Conservation (phyloP, 2,113 vertebrate genomes). For the Madoqua kirkii region DNA sequence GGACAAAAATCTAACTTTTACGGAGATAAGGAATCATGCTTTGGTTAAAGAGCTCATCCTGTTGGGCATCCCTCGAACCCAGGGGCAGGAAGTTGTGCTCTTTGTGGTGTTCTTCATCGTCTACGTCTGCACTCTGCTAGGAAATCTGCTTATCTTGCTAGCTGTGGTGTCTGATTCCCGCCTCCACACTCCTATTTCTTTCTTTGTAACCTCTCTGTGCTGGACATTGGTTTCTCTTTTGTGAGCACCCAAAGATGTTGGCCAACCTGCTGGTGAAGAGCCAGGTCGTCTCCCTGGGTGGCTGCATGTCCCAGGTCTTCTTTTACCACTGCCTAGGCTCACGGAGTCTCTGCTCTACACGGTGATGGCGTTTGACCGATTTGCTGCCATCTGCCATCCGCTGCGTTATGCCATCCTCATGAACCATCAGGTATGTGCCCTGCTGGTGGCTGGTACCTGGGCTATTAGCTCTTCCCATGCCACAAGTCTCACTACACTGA, state of each 20-base stretch:
- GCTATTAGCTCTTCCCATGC: constrained; percentile 27
- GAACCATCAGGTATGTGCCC: constrained; percentile 27
- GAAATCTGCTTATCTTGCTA: constrained; percentile 75
- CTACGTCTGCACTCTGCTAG: constrained; percentile 71
- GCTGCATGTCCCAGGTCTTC: constrained; percentile 75
- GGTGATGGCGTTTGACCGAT: constrained; percentile 74
- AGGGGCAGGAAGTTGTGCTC: constrained; percentile 44
- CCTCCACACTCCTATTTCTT: constrained; percentile 76
- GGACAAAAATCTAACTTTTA: background rate
- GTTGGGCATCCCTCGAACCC: constrained; percentile 28
- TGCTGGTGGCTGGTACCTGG: constrained; percentile 62
- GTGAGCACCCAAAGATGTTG: constrained; percentile 75
- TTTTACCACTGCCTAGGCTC: constrained; percentile 67
- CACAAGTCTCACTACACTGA: constrained; percentile 26
- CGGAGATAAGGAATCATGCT: background rate
- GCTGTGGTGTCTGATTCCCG: constrained; percentile 58
- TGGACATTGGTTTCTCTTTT: constrained; percentile 75
- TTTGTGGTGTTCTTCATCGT: constrained; percentile 67
- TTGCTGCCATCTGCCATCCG: constrained; percentile 67
- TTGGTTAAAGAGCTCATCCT: constrained; percentile 44
- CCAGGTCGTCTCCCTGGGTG: constrained; percentile 56
- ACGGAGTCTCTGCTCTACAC: constrained; percentile 63
- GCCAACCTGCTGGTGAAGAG: constrained; percentile 60
- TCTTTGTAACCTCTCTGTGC: constrained; percentile 75
- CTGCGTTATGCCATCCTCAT: constrained; percentile 70